Percentiles rank a stretch among this genome's conserved stretches.
phyloP scores from a whole-genome alignment of 2,113 vertebrate species.

The Maccullochella peelii region DNA sequence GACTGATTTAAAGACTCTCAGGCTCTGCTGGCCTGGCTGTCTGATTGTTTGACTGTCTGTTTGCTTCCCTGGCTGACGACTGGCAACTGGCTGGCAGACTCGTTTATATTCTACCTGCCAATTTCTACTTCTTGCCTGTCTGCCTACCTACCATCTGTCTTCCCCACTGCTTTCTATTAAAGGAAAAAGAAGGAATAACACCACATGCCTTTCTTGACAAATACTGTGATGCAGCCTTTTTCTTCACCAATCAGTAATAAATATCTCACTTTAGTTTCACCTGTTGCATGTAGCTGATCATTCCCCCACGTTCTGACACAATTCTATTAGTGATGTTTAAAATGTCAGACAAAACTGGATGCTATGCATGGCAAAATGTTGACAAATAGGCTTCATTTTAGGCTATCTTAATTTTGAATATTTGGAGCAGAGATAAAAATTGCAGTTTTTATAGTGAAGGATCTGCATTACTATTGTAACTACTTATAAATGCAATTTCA shows the following conservation, averaged over 20 bases:
- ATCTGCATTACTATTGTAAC: not conserved
- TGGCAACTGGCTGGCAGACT: slow-evolving; percentile 31
- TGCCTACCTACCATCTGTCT: slow-evolving; percentile 71
- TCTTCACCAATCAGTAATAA: not conserved
- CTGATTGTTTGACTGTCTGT: slow-evolving; percentile 34
- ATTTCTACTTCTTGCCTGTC: slow-evolving; percentile 49
- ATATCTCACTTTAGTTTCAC: not conserved
- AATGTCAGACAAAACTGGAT: not conserved
- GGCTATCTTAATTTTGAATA: too few species aligned
- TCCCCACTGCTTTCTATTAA: slow-evolving; percentile 19
- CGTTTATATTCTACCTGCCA: slow-evolving; percentile 60
- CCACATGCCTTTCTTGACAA: slow-evolving; percentile 20
- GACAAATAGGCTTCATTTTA: not conserved
- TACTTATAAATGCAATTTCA: not conserved
- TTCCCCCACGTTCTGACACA: not conserved
- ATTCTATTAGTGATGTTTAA: not conserved
- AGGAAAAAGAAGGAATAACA: slow-evolving; percentile 15
- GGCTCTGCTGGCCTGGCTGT: slow-evolving; percentile 9
- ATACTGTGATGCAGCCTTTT: not conserved
- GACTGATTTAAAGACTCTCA: slow-evolving; percentile 23
- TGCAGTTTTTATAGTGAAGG: not conserved
- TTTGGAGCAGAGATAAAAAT: not conserved
- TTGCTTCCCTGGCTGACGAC: slow-evolving; percentile 36
- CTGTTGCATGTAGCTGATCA: not conserved
- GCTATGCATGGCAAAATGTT: not conserved